Conservation (phyloP, 2,888 invertebrate species). For the Pseudanteris insignis region DNA sequence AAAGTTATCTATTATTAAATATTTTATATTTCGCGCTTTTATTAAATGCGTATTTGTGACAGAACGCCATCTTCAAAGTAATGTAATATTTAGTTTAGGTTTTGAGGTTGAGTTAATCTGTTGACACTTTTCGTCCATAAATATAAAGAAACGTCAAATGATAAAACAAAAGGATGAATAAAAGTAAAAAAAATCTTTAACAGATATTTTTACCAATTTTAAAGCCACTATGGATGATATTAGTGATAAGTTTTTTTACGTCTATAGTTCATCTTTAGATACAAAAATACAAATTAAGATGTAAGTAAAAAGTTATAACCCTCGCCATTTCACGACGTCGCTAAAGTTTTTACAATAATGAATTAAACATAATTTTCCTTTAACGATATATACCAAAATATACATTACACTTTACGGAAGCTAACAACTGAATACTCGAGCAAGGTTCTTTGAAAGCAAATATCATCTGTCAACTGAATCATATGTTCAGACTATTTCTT, state of each 20-base stretch:
- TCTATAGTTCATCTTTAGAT: constrained; percentile 91
- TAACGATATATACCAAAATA: constrained; percentile 4
- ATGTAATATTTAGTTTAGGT: not conserved
- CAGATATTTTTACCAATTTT: constrained; percentile 26
- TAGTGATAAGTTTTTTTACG: constrained; percentile 83
- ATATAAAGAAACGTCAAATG: constrained; percentile 27
- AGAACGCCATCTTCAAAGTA: too few species aligned
- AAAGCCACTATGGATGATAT: constrained; percentile 74
- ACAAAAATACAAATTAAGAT: constrained; percentile 91
- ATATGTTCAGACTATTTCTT: too few species aligned
- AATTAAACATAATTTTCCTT: too few species aligned
- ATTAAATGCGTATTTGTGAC: too few species aligned
- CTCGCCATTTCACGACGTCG: too few species aligned
- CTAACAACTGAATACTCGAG: constrained; percentile 1
- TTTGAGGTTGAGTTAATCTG: constrained; percentile 10
- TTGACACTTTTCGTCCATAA: constrained; percentile 19
- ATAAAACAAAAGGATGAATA: constrained; percentile 22
- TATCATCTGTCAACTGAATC: constrained; percentile 10
- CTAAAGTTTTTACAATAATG: too few species aligned
- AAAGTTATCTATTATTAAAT: too few species aligned
- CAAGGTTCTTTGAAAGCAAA: not conserved
- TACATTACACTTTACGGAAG: constrained; percentile 4
- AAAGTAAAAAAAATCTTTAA: constrained; percentile 14
- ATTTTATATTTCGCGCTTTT: too few species aligned
- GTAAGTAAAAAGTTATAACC: constrained; percentile 69